These are phyloP conservation scores for Coleophora flavipennella DNA, from an alignment of 2,888 invertebrate species.

Conservation along the genomic window DNA sequence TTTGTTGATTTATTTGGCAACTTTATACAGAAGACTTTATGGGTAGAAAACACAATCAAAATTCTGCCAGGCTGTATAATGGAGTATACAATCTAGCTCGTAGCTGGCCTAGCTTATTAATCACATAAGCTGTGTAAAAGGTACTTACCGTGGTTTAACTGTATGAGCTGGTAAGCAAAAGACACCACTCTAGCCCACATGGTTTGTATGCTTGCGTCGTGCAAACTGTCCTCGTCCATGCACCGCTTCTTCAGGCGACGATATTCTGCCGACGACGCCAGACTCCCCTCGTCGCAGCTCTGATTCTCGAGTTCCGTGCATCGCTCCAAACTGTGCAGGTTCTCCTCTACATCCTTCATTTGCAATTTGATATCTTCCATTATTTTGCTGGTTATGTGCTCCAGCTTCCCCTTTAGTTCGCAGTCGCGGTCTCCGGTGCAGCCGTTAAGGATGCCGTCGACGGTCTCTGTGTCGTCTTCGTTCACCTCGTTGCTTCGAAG, in stretches of 20 bases:
- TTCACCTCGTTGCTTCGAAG: conserved; percentile 21
- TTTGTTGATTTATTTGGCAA: too few species aligned
- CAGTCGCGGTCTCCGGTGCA: conserved; percentile 22
- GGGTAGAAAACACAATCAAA: not conserved
- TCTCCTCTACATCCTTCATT: conserved; percentile 39
- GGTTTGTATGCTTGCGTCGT: conserved; percentile 26
- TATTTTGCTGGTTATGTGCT: conserved; percentile 25
- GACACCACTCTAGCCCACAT: conserved; percentile 55
- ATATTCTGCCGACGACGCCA: conserved; percentile 14
- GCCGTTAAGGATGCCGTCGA: conserved; percentile 31
- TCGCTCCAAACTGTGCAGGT: conserved; percentile 37
- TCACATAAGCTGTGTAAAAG: too few species aligned
- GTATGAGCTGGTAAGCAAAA: conserved; percentile 51
- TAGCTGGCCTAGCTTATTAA: conserved; percentile 6
- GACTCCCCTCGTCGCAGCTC: conserved; percentile 8
- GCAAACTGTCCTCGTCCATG: conserved; percentile 15
- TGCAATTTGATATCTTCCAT: conserved; percentile 37
- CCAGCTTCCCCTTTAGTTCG: conserved; percentile 26
- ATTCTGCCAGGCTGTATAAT: not conserved
- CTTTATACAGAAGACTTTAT: too few species aligned
- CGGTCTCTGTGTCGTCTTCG: conserved; percentile 25
- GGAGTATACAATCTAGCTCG: not conserved
- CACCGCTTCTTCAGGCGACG: conserved; percentile 11
- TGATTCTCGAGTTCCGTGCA: conserved; percentile 24
- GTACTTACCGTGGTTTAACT: conserved; percentile 43